Base-by-base conservation (phyloP, 2,888 invertebrate genomes). In the Bombyx huttoni region DNA sequence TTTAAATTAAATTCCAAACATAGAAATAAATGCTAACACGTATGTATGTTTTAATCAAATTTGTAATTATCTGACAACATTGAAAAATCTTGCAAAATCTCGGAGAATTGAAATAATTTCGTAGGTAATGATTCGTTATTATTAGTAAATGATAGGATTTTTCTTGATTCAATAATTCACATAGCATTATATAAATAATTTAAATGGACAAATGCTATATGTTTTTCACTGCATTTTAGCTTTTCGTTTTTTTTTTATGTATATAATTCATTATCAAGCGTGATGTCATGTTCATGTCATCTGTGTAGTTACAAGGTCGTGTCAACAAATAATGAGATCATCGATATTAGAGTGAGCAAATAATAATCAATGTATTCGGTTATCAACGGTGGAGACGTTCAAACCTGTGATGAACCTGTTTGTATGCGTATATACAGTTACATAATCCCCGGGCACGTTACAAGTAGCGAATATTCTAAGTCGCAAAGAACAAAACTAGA, bases 271-370 rank as follows among this genome's bases (percentile, higher is more conserved):
- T 75, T 73, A 73, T 71, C 70, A 64, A 66, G 63, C 68, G 70
- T 85, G 85, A 84, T 82, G 85, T 86, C 83, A 86, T 76, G 60
- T 68, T 61, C 64, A 63, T 69, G 69, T 65, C 67, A 68, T 63
- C 71, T 71, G 62, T 74, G 72, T 74, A 79, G 63, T 70, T 70
- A 69, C 83, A 84, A 85, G 84, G 86, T 76, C 80, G 57, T 78
- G 79, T 81, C 81, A 81, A 82, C 73, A 78, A 72, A 75, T 24
- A 24, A 24, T 85, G 83, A 87, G 68, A 77, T 87, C 86, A 86
- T 75, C 84, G 70, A 78, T 78, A 74, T 75, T 65, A 70, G 57
- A 63, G 67, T 67, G 58, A 61, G 70, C 68, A 64, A 67, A 68
- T 67, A 68, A 63, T 75, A 71, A 40, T 55, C 67, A 67, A 67